A percentile compares a stretch with the other conserved stretches of the same genome.
Conservation (phyloP, 2,113 vertebrate genomes). For the Oxyura jamaicensis region DNA sequence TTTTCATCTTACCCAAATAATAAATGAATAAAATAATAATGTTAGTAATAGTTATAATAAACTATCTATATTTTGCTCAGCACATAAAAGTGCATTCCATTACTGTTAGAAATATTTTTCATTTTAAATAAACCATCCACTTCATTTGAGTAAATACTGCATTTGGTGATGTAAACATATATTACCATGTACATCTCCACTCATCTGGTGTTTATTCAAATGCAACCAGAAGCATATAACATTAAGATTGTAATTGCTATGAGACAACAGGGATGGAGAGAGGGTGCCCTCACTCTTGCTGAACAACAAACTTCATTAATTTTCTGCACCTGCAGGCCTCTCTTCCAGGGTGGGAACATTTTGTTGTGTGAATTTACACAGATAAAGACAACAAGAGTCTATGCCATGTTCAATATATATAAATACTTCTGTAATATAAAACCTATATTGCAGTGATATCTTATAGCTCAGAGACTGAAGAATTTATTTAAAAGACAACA, state of each 20-base stretch:
- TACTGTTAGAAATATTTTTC: neutral
- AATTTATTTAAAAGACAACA: neutral
- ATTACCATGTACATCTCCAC: neutral
- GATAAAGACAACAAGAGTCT: neutral
- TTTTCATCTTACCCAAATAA: neutral
- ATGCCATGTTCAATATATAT: no score
- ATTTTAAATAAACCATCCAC: neutral
- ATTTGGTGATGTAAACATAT: neutral
- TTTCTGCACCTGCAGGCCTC: neutral
- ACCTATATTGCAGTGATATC: neutral
- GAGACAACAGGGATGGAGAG: neutral
- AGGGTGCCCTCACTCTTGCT: neutral
- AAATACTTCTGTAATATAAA: neutral
- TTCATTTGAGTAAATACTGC: neutral
- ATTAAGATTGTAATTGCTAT: neutral
- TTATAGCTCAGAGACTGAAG: neutral
- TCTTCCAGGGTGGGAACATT: neutral
- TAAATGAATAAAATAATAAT: neutral
- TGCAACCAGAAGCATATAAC: neutral
- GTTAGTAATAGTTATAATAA: neutral
- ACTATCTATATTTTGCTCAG: neutral
- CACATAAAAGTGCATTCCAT: neutral
- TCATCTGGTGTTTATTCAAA: neutral
- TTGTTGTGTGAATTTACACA: neutral
- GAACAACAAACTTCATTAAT: neutral